Percentiles rank a stretch among this genome's conserved stretches.
Evolutionary conservation across 1,140 invertebrate species (phyloP).

Genomic region (Papilio dardanus): DNA sequence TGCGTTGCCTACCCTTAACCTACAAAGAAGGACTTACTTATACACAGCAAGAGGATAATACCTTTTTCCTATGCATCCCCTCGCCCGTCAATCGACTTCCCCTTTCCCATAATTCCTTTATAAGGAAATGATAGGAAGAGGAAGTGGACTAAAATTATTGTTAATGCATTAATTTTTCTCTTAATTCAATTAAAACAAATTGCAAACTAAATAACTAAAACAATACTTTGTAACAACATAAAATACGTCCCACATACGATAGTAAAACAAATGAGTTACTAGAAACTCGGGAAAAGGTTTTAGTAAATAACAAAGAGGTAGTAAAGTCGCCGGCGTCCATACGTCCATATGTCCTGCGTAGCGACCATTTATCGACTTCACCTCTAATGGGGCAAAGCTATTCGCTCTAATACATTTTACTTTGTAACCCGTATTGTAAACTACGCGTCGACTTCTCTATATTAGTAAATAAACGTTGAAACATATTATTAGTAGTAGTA

Average conservation of each 20-base stretch:
- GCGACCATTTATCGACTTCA: conserved; percentile 63
- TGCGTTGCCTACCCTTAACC: no score
- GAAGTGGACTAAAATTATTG: no score
- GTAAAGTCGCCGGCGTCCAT: not conserved
- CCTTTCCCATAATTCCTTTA: no score
- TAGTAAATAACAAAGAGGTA: conserved; percentile 18
- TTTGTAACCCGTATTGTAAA: conserved; percentile 61
- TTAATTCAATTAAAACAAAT: not conserved
- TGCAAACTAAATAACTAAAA: no score
- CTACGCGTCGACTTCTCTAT: conserved; percentile 46
- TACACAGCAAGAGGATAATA: no score
- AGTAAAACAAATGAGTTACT: conserved; percentile 4
- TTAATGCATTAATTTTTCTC: no score
- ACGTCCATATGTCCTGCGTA: conserved; percentile 34
- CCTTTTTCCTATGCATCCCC: no score
- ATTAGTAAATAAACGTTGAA: no score
- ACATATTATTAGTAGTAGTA: no score
- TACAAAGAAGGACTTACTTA: no score
- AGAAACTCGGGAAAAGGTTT: not conserved
- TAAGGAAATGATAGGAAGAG: no score
- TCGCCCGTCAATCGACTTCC: no score
- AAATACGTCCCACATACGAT: not conserved
- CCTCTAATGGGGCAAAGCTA: conserved; percentile 61
- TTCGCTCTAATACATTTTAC: conserved; percentile 66
- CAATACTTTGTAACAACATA: not conserved